These are phyloP conservation scores for Pocillopora damicornis DNA, from an alignment of 64 coral and sea anemone species.

Conservation along the genomic window DNA sequence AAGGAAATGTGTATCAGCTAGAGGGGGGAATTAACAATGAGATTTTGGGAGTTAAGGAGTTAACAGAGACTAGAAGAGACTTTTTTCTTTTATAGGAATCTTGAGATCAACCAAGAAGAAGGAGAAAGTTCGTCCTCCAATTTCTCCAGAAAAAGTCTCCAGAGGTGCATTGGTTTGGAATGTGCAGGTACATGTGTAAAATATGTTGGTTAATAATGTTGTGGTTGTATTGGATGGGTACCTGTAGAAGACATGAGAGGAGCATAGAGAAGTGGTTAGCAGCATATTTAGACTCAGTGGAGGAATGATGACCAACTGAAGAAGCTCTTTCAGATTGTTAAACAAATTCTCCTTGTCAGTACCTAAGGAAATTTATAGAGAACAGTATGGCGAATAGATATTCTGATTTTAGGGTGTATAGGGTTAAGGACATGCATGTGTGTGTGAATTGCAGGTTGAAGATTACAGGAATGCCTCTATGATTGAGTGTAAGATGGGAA, in stretches of 20 bases:
- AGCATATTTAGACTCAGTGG: too few species aligned
- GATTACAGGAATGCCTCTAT: conserved; percentile 86
- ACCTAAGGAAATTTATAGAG: neutral
- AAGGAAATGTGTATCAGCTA: too few species aligned
- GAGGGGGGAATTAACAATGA: too few species aligned
- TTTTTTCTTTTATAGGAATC: neutral
- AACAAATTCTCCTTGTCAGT: too few species aligned
- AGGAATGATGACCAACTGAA: too few species aligned
- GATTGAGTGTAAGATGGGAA: conserved; percentile 89
- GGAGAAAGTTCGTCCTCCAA: conserved; percentile 81
- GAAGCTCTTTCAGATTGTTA: too few species aligned
- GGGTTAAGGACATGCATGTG: neutral
- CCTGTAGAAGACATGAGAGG: too few species aligned
- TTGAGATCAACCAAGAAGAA: conserved; percentile 82
- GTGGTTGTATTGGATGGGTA: too few species aligned
- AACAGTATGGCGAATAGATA: neutral
- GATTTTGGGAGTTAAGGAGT: too few species aligned
- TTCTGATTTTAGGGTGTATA: neutral
- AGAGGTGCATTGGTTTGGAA: conserved; percentile 87
- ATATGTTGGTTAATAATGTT: neutral
- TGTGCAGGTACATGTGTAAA: conserved; percentile 61
- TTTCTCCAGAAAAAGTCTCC: conserved; percentile 68
- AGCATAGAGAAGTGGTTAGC: too few species aligned
- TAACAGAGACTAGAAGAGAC: too few species aligned
- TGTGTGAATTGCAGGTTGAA: conserved; percentile 65